Conservation (phyloP, 2,113 vertebrate genomes). For the Hepsetus odoe region DNA sequence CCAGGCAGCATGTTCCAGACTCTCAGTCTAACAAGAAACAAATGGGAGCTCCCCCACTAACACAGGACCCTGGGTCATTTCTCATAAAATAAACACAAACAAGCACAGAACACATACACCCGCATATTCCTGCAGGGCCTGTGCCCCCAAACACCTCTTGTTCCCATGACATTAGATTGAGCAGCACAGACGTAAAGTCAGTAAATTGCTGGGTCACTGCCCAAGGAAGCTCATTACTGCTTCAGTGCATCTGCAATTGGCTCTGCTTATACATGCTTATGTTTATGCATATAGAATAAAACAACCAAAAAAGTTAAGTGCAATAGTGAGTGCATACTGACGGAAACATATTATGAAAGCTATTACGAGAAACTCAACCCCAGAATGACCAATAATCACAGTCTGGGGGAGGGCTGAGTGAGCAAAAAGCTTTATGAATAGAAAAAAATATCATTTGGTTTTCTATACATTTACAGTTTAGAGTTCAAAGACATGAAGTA, state of each 20-base stretch:
- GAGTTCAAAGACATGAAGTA: background rate
- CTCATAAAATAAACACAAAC: slow-evolving; percentile 15
- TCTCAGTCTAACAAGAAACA: slow-evolving; percentile 32
- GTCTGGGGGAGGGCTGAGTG: slow-evolving; percentile 1
- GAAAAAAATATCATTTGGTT: too few relatives aligned
- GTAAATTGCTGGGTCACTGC: background rate
- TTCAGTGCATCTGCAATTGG: background rate
- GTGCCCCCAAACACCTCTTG: background rate
- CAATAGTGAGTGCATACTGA: slow-evolving; percentile 1
- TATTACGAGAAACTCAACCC: slow-evolving; percentile 28
- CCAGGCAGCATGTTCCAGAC: slow-evolving; percentile 15
- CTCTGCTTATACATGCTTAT: background rate
- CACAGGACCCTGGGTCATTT: slow-evolving; percentile 11
- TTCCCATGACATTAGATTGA: slow-evolving; percentile 17
- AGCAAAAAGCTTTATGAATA: background rate
- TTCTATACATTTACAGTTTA: background rate
- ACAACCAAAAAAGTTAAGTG: background rate
- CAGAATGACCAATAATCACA: background rate
- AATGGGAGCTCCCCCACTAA: slow-evolving; percentile 31
- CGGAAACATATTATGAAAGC: slow-evolving; percentile 6
- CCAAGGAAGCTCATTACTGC: slow-evolving; percentile 1
- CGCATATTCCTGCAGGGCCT: background rate
- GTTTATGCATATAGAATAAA: slow-evolving; percentile 17
- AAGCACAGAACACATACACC: slow-evolving; percentile 27
- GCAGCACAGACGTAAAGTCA: background rate